Conservation (phyloP, 1,140 invertebrate species). For the Pristionchus pacificus region DNA sequence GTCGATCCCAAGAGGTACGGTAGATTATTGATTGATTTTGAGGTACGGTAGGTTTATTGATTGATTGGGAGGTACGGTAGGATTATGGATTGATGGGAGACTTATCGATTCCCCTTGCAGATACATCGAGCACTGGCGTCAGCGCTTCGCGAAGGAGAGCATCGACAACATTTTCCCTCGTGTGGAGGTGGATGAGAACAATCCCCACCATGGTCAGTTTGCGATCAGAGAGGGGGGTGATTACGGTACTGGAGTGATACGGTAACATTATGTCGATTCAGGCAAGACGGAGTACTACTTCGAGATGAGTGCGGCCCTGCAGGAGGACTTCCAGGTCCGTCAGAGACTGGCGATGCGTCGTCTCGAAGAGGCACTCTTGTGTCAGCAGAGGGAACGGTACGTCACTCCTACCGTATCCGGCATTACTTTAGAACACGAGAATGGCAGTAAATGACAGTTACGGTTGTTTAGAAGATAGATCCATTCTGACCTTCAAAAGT, state of each 20-base stretch:
- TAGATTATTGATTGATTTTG: too few relatives aligned
- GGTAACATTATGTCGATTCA: too few relatives aligned
- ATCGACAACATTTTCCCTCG: constrained; percentile 54
- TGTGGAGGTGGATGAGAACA: constrained; percentile 42
- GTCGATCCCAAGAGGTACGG: constrained; percentile 53
- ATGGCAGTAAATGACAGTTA: too few relatives aligned
- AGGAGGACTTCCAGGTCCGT: constrained; percentile 43
- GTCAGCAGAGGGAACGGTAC: constrained; percentile 49
- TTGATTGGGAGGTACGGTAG: too few relatives aligned
- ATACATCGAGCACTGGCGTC: constrained; percentile 55
- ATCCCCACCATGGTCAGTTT: constrained; percentile 34
- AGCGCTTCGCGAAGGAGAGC: constrained; percentile 49
- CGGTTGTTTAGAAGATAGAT: too few relatives aligned
- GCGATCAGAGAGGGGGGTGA: too few relatives aligned
- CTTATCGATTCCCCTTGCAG: constrained; percentile 8
- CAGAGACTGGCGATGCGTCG: constrained; percentile 56
- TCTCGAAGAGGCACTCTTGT: constrained; percentile 51
- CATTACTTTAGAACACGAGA: too few relatives aligned
- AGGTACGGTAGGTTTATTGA: too few relatives aligned
- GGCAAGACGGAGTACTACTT: constrained; percentile 53
- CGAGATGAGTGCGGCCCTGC: constrained; percentile 41
- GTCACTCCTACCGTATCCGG: not conserved
- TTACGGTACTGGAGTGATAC: too few relatives aligned
- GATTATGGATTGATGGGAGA: too few relatives aligned
- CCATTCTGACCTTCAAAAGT: too few relatives aligned